Evolutionary conservation across 1,140 invertebrate species (phyloP), one percentile per base, ranked within the genome.

Genomic region (Drosophila erecta): DNA sequence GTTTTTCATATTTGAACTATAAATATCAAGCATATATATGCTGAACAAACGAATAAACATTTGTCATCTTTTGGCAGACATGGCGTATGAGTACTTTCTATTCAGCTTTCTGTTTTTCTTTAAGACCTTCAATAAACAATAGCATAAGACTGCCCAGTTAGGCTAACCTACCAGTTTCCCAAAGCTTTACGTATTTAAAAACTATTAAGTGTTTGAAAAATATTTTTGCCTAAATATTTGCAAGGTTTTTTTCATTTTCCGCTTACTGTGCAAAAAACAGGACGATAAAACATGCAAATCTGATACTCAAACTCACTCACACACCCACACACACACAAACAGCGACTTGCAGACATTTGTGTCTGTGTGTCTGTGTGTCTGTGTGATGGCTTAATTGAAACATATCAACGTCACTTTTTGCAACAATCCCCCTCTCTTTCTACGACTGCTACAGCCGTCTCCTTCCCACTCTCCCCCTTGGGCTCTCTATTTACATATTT

Each of bases 341-440:
- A 38, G 10, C 38, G 14, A 56, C 38, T 38, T 49, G 38, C 27
- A 30, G 55, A 33, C 61, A 30, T n/a, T 14, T 17, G 40, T 14
- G 37, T 46, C 22, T 24, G 22, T 24, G 22, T 22, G 33, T 58
- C 44, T 53, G 40, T 70, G 40, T 60, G 30, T 46, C 6, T 66
- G 54, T 47, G 35, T 15, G 55, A 54, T 69, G 65, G 67, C 65
- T 71, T 70, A 71, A 71, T 71, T 71, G 67, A 71, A 70, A 71
- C 64, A 70, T 70, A 69, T 69, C 64, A 70, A 27, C 33, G 64
- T 70, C 64, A 70, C 50, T 64, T 38, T 30, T 62, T 46, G 41
- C 37, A 30, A 64, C 44, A 41, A n/a, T 24, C 24, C 27, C 22
- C 24, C 24, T 24, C 15, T 20, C 6, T 15, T n/a, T n/a, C n/a